phyloP scores from a whole-genome alignment of 2,888 invertebrate genomes.

The Silvanus unidentatus region DNA sequence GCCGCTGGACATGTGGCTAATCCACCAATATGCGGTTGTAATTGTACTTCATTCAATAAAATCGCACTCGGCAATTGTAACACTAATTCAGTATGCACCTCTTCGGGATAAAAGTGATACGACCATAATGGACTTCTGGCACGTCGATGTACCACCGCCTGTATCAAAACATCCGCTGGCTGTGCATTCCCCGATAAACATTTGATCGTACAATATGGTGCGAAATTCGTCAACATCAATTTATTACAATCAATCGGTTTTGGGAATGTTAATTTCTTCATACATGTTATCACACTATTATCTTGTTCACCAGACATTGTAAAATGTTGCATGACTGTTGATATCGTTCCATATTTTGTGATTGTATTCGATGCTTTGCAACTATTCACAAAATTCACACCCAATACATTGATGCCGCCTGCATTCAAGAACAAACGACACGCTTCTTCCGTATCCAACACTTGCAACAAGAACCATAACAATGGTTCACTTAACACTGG shows the following conservation, averaged over 20 bases:
- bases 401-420: slow-evolving; percentile 67
- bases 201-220: slow-evolving; percentile 68
- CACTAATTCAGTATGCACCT: slow-evolving; percentile 83
- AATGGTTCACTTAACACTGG: slow-evolving; percentile 77
- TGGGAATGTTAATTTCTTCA: slow-evolving; percentile 41
- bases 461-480: slow-evolving; percentile 74
- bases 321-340: slow-evolving; percentile 59
- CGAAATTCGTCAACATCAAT: slow-evolving; percentile 83
- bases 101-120: slow-evolving; percentile 88
- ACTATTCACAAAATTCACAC: slow-evolving; percentile 70
- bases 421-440: slow-evolving; percentile 69
- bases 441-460: slow-evolving; percentile 71
- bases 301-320: slow-evolving; percentile 31
- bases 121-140: slow-evolving; percentile 92
- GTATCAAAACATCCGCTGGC: slow-evolving; percentile 82
- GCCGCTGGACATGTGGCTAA: slow-evolving; percentile 84
- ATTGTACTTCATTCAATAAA: slow-evolving; percentile 78
- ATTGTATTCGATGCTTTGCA: slow-evolving; percentile 64
- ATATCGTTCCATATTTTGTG: slow-evolving; percentile 50
- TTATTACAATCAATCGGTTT: slow-evolving; percentile 57
- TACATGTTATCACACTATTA: slow-evolving; percentile 32
- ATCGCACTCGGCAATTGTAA: slow-evolving; percentile 84
- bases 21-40: slow-evolving; percentile 80
- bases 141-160: slow-evolving; percentile 70
- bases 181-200: slow-evolving; percentile 62